Evolutionary conservation across 2,113 vertebrate species (phyloP).

Genomic region (Sardina pilchardus): DNA sequence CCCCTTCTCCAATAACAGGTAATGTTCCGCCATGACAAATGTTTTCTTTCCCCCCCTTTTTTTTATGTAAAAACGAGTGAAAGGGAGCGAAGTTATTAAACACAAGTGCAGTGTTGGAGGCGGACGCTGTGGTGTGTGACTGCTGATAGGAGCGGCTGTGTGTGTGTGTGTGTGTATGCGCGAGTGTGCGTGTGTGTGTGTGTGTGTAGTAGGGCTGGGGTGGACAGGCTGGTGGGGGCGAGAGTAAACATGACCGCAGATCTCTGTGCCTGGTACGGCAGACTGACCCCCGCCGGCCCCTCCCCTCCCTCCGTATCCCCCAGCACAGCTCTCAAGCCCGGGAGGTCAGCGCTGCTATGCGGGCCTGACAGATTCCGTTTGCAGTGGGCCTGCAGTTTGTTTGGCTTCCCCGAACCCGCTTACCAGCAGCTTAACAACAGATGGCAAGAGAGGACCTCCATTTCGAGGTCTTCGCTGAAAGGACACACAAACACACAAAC

Average conservation of each 20-base stretch:
- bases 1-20: slow-evolving; percentile 57
- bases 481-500: slow-evolving; percentile 76
- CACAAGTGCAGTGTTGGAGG: slow-evolving; percentile 24
- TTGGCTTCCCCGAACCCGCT: slow-evolving; percentile 87
- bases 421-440: slow-evolving; percentile 93
- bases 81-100: neutral
- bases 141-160: slow-evolving; percentile 26
- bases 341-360: slow-evolving; percentile 88
- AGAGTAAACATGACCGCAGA: slow-evolving; percentile 83
- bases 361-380: slow-evolving; percentile 88
- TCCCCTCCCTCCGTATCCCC: neutral
- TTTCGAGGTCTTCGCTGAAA: slow-evolving; percentile 74
- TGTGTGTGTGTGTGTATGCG: slow-evolving; percentile 20
- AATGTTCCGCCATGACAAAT: slow-evolving; percentile 56
- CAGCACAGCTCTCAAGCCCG: neutral
- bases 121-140: slow-evolving; percentile 25
- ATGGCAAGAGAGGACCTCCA: slow-evolving; percentile 87
- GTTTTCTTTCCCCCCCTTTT: slow-evolving; percentile 35
- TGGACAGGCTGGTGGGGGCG: slow-evolving; percentile 73
- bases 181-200: slow-evolving; percentile 39
- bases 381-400: slow-evolving; percentile 86
- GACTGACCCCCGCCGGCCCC: slow-evolving; percentile 64
- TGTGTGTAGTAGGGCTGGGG: slow-evolving; percentile 66
- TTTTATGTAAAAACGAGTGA: slow-evolving; percentile 17
- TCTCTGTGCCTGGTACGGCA: slow-evolving; percentile 84